phyloP scores from a whole-genome alignment of 2,797 vertebrate genomes.

The Anolis apletophallus region DNA sequence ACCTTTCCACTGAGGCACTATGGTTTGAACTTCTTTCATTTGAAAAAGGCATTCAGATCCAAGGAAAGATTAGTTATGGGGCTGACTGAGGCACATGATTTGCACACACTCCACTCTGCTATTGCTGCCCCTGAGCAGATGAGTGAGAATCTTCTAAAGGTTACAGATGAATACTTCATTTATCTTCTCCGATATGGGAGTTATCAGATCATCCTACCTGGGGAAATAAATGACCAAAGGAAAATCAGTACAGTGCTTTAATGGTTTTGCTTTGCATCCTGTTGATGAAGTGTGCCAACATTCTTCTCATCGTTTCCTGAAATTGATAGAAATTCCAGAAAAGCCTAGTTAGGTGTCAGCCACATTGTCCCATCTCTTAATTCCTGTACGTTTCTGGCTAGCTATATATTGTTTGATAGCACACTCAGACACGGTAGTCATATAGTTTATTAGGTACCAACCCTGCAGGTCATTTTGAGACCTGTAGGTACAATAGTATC shows the following conservation, averaged over 20 bases:
- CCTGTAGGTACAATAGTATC: not conserved
- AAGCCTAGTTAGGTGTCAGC: not conserved
- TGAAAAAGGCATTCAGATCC: constrained; percentile 12
- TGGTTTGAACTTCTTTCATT: constrained; percentile 22
- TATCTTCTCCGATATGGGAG: constrained; percentile 60
- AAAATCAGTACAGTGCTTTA: constrained; percentile 47
- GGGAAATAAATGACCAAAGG: constrained; percentile 72
- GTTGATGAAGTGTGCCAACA: not conserved
- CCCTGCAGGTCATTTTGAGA: constrained; percentile 14
- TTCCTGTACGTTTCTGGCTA: constrained; percentile 40
- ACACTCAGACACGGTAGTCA: constrained; percentile 32
- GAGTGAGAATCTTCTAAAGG: constrained; percentile 17
- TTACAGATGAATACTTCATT: constrained; percentile 59
- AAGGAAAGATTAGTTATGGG: fast-evolving
- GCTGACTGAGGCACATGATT: not conserved
- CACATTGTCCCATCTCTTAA: constrained; percentile 40
- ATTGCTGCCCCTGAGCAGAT: not conserved
- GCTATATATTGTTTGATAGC: constrained; percentile 66
- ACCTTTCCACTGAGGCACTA: fast-evolving
- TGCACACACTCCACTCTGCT: not conserved
- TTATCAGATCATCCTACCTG: constrained; percentile 52
- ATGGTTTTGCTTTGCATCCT: fast-evolving
- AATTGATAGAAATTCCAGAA: constrained; percentile 2
- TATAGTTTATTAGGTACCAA: constrained; percentile 19
- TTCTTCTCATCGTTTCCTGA: not conserved